These are phyloP conservation scores for Phrynocephalus forsythii DNA, from an alignment of 2,797 vertebrate species.

Conservation along the genomic window DNA sequence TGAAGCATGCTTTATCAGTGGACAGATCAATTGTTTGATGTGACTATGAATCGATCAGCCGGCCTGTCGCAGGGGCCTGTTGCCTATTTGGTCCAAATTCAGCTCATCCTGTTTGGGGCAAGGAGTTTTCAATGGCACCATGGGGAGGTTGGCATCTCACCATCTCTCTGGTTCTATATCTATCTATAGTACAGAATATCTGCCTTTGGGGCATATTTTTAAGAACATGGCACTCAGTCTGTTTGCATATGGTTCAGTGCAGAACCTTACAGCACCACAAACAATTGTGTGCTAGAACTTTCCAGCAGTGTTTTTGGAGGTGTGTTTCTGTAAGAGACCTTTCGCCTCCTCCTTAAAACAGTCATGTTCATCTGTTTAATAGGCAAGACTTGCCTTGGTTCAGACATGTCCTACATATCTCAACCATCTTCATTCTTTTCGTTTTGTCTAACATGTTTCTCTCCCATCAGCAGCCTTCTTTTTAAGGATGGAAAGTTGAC, in stretches of 20 bases:
- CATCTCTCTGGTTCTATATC: too few species aligned
- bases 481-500: not conserved
- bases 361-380: not conserved
- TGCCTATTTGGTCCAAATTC: too few species aligned
- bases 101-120: too few species aligned
- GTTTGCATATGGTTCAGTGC: not conserved
- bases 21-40: too few species aligned
- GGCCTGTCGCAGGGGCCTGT: too few species aligned
- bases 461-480: not conserved
- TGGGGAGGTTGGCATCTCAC: too few species aligned
- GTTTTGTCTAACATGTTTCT: not conserved
- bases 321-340: too few species aligned
- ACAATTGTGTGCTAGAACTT: constrained; percentile 45
- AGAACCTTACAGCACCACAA: constrained; percentile 12
- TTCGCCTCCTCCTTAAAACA: not conserved
- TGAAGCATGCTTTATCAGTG: too few species aligned
- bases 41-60: too few species aligned
- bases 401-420: not conserved
- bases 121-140: too few species aligned
- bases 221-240: not conserved
- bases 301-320: not conserved
- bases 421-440: not conserved
- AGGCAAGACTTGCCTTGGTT: not conserved
- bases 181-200: not conserved
- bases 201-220: not conserved